Evolutionary conservation across 2,888 invertebrate species (phyloP).

Genomic region (Perdita meconis): DNA sequence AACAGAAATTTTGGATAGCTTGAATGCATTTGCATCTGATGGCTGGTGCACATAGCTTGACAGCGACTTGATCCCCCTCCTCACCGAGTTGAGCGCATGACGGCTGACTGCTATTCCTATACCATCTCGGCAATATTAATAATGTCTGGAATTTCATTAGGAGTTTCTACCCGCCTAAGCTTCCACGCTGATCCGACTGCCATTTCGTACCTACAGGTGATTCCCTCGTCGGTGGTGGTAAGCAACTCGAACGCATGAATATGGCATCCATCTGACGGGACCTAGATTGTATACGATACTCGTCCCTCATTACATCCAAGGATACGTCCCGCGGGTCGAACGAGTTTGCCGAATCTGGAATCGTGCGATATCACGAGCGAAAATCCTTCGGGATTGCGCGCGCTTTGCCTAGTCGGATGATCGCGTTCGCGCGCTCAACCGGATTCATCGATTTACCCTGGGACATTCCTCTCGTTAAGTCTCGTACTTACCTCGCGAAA

Average conservation of each 20-base stretch:
- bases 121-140: constrained; percentile 78
- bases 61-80: constrained; percentile 70
- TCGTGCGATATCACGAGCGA: constrained; percentile 56
- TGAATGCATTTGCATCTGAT: constrained; percentile 67
- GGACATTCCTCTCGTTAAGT: constrained; percentile 21
- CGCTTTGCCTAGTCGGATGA: constrained; percentile 30
- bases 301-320: constrained; percentile 60
- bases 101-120: constrained; percentile 73
- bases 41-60: constrained; percentile 65
- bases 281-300: constrained; percentile 35
- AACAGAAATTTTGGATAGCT: constrained; percentile 58
- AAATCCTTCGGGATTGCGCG: constrained; percentile 57
- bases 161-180: constrained; percentile 73
- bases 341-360: constrained; percentile 66
- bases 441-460: constrained; percentile 26
- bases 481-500: constrained; percentile 27
- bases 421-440: constrained; percentile 43
- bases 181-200: constrained; percentile 60
- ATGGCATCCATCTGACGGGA: constrained; percentile 22
- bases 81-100: constrained; percentile 66
- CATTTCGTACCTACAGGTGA: constrained; percentile 59
- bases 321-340: constrained; percentile 57
- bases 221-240: constrained; percentile 56
- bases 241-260: constrained; percentile 60
- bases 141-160: constrained; percentile 81